Base-by-base conservation (phyloP, 2,888 invertebrate genomes). In the Pandemis corylana region DNA sequence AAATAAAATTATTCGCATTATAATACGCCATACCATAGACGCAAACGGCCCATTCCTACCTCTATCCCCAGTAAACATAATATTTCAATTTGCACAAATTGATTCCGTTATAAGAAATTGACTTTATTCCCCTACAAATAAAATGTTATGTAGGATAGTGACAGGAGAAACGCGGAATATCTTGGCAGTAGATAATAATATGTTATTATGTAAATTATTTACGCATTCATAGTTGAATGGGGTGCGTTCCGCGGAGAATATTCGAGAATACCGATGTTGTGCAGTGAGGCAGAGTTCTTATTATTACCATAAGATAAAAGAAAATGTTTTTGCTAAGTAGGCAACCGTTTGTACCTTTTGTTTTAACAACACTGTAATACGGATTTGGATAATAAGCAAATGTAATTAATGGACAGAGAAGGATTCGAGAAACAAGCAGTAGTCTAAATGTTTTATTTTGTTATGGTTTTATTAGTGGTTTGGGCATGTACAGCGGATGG, bases 151-250 rank as follows among this genome's bases (percentile, higher is more conserved):
- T 41, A 53, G 70, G 68, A 73, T 67, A 71, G 75, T 71, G 70
- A 10, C 59, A 53, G 61, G 56, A 59, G 20, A 42, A 70, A 81
- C 83, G 76, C 76, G 82, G 84, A 87, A 88, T 89, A 87, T 86
- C 84, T 83, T 85, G 80, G 83, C 83, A 80, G 80, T 79, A 81
- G 82, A 84, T 87, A 85, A 89, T 90, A 88, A 89, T 88, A 86
- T 82, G 82, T 82, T 89, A 88, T 89, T 92, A 92, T 91, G 90
- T 83, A 91, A 90, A 91, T 91, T 87, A 88, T 87, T 89, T 85
- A 86, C 84, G 82, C 81, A 73, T 65, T 76, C 68, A 65, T 65
- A 64, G 72, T 42, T 28, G 49, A 51, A 15, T 36, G 65, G 49
- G 49, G 70, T 6, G 69, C 67, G 74, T 64, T 56, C 9, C 20